A percentile compares a stretch with the other conserved stretches of the same genome.
Evolutionary conservation across 1,140 invertebrate species (phyloP).

Genomic region (Schmidtea mediterranea): DNA sequence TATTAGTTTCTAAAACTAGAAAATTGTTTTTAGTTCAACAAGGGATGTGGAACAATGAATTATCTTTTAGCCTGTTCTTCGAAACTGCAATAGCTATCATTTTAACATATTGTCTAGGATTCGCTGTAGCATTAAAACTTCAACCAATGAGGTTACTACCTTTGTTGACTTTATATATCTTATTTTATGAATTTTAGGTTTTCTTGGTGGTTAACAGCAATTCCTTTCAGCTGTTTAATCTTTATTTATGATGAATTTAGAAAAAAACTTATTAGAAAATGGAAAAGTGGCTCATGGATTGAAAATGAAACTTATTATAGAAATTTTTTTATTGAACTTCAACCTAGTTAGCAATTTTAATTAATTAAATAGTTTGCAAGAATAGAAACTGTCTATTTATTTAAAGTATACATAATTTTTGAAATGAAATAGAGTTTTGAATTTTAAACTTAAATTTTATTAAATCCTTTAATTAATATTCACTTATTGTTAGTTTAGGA

Average conservation of each 20-base stretch:
- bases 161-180: no score
- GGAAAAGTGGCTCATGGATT: constrained; percentile 66
- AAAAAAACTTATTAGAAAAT: constrained; percentile 68
- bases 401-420: no score
- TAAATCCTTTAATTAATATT: no score
- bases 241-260: constrained; percentile 86
- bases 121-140: constrained; percentile 26
- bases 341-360: no score
- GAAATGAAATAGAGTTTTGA: no score
- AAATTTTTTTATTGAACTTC: constrained; percentile 16
- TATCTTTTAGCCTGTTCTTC: constrained; percentile 27
- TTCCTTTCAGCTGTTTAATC: constrained; percentile 85
- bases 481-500: no score
- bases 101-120: constrained; percentile 24
- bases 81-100: constrained; percentile 25
- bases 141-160: constrained; percentile 15
- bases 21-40: constrained; percentile 81
- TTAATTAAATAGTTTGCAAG: no score
- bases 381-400: no score
- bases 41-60: constrained; percentile 42
- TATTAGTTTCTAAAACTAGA: constrained; percentile 90
- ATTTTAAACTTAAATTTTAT: no score
- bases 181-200: constrained; percentile 37
- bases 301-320: constrained; percentile 97
- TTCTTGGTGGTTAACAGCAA: constrained; percentile 85